Conservation (phyloP, 2,113 vertebrate genomes). For the Octodon degus region DNA sequence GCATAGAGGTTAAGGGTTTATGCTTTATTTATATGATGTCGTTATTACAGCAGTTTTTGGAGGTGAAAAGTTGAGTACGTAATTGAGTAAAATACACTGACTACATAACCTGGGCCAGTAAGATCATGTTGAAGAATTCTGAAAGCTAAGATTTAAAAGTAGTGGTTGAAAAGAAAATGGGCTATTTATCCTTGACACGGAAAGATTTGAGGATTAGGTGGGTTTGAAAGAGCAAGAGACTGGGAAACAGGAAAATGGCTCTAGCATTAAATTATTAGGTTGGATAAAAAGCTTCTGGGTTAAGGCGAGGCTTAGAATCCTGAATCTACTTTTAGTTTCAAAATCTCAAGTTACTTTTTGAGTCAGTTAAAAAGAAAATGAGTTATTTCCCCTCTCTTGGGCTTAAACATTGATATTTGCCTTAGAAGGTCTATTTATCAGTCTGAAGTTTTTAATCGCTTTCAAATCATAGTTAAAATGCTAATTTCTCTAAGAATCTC, state of each 20-base stretch:
- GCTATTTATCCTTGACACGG: neutral
- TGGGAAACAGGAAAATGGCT: neutral
- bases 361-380: constrained; percentile 9
- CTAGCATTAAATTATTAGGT: neutral
- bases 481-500: neutral
- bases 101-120: neutral
- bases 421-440: neutral
- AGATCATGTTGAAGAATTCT: neutral
- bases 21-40: neutral
- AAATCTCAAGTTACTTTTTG: neutral
- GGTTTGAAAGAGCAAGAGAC: neutral
- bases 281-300: neutral
- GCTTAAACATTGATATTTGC: neutral
- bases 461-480: constrained; percentile 23
- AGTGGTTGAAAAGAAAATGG: neutral
- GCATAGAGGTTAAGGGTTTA: neutral
- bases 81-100: neutral
- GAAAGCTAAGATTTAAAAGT: neutral
- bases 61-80: neutral
- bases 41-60: neutral
- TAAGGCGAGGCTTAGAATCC: neutral
- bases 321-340: neutral
- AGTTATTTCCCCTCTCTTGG: neutral
- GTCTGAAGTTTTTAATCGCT: neutral
- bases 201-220: neutral